Evolutionary conservation across 1,140 invertebrate genomes (phyloP).

Genomic region (Pseudomyrmex sp.): DNA sequence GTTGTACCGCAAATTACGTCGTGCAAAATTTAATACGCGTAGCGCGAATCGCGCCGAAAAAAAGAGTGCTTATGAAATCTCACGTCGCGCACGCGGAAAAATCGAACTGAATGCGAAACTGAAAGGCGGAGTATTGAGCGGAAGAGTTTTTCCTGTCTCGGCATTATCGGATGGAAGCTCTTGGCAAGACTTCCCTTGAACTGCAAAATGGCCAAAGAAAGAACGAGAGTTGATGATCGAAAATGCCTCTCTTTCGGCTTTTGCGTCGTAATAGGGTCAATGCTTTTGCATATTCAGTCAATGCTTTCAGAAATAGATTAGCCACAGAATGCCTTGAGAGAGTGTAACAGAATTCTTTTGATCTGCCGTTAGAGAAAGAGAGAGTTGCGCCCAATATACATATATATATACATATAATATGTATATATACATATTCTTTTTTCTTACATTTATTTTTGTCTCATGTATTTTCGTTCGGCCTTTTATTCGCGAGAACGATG

Average conservation of each 20-base stretch:
- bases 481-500: not conserved
- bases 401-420: too few species aligned
- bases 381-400: too few species aligned
- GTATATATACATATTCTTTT: too few species aligned
- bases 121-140: conserved; percentile 5
- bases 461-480: too few species aligned
- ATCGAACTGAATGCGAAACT: conserved; percentile 42
- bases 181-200: conserved; percentile 26
- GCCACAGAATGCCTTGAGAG: not conserved
- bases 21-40: conserved; percentile 2
- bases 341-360: too few species aligned
- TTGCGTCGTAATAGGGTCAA: not conserved
- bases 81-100: conserved; percentile 15
- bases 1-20: not conserved
- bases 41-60: not conserved
- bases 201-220: conserved; percentile 23
- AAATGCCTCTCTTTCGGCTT: conserved; percentile 11
- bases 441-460: too few species aligned
- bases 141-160: conserved; percentile 43
- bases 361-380: too few species aligned
- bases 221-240: conserved; percentile 15
- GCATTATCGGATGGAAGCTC: conserved; percentile 29
- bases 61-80: conserved; percentile 18
- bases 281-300: conserved; percentile 1
- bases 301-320: conserved; percentile 15